Conservation (phyloP, 2,888 invertebrate species). For the Mechanitis mazaeus region DNA sequence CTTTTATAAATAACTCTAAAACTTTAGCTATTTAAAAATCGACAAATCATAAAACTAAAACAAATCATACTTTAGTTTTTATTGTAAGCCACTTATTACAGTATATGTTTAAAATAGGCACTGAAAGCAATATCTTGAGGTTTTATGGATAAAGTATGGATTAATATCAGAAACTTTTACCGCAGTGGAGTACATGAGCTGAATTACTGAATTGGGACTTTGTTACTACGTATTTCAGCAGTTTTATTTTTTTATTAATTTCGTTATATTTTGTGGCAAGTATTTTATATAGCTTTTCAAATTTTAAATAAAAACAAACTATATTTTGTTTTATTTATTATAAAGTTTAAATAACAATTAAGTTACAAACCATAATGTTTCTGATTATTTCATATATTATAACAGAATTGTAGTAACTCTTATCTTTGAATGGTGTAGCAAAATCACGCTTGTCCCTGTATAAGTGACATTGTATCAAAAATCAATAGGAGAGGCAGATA, state of each 20-base stretch:
- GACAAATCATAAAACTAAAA: too few relatives aligned
- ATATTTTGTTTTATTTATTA: too few relatives aligned
- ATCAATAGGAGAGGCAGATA: slow-evolving; percentile 43
- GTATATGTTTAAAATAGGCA: slow-evolving; percentile 32
- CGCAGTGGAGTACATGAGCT: slow-evolving; percentile 24
- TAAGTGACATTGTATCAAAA: slow-evolving; percentile 35
- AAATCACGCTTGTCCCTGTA: slow-evolving; percentile 36
- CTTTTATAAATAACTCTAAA: too few relatives aligned
- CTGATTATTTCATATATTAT: slow-evolving; percentile 1
- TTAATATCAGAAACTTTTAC: slow-evolving; percentile 28
- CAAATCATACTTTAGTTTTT: slow-evolving; percentile 22
- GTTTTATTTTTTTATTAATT: background rate
- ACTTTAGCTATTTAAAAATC: too few relatives aligned
- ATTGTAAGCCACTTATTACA: slow-evolving; percentile 25
- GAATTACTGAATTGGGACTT: slow-evolving; percentile 27
- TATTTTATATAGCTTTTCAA: too few relatives aligned
- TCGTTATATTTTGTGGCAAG: too few relatives aligned
- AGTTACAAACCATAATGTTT: background rate
- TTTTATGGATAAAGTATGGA: slow-evolving; percentile 34
- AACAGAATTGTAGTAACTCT: slow-evolving; percentile 1
- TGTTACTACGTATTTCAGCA: slow-evolving; percentile 19
- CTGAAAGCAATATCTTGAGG: slow-evolving; percentile 35
- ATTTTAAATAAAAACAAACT: too few relatives aligned
- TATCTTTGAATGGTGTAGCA: slow-evolving; percentile 33
- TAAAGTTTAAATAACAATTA: background rate